These are phyloP conservation scores for Cuculus canorus DNA, from an alignment of 2,797 vertebrate genomes.

Conservation along the genomic window DNA sequence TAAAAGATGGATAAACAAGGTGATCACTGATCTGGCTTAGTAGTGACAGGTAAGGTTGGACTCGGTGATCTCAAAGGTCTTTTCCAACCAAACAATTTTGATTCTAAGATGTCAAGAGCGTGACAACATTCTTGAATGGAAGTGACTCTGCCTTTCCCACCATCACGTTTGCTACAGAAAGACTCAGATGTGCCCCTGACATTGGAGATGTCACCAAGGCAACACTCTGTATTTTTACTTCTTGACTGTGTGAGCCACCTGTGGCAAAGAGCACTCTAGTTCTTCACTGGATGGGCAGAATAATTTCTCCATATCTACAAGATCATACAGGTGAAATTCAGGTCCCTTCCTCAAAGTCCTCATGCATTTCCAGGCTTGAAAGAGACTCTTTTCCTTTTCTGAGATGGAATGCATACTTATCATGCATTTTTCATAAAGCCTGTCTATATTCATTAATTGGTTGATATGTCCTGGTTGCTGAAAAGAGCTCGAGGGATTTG, in stretches of 20 bases:
- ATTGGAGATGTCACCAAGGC: neutral
- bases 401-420: neutral
- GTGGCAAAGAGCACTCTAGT: neutral
- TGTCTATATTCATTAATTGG: neutral
- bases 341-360: neutral
- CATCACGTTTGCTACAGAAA: fast-evolving
- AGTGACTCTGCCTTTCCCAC: neutral
- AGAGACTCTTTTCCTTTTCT: neutral
- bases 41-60: no score
- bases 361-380: neutral
- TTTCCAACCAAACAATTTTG: no score
- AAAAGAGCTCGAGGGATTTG: neutral
- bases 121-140: neutral
- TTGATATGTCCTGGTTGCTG: neutral
- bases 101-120: neutral
- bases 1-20: no score
- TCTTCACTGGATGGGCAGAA: neutral
- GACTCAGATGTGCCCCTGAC: neutral
- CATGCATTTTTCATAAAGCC: neutral
- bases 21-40: no score
- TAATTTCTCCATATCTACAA: neutral
- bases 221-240: neutral
- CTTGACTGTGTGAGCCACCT: fast-evolving
- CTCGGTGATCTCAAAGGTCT: no score
- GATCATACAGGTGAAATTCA: neutral